A percentile compares a stretch with the other conserved stretches of the same genome.
Conservation (phyloP, 2,113 vertebrate species). For the Psammodynastes pulverulentus region DNA sequence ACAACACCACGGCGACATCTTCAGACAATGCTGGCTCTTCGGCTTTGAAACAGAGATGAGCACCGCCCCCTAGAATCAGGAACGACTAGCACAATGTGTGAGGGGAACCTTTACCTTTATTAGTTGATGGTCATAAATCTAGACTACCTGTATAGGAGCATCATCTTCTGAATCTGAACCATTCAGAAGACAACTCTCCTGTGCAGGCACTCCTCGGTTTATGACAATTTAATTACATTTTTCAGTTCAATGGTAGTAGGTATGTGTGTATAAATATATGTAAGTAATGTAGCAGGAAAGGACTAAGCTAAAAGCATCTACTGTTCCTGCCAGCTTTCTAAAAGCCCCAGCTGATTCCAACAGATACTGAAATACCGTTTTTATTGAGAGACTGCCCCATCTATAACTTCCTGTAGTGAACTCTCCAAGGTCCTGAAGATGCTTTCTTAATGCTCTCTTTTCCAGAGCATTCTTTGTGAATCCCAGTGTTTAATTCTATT, state of each 20-base stretch:
- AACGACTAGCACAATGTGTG: no score
- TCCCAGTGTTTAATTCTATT: not conserved
- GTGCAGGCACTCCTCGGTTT: not conserved
- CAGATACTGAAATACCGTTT: not conserved
- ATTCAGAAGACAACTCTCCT: not conserved
- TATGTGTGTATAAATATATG: not conserved
- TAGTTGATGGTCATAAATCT: not conserved
- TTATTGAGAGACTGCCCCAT: not conserved
- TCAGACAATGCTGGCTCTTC: no score
- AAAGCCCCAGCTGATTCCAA: not conserved
- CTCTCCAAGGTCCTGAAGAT: not conserved
- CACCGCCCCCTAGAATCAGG: no score
- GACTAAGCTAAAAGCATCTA: not conserved
- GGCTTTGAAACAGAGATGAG: no score
- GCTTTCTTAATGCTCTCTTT: not conserved
- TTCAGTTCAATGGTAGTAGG: not conserved
- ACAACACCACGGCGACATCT: no score
- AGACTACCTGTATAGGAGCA: not conserved
- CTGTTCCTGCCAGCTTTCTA: not conserved
- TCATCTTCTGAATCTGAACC: not conserved
- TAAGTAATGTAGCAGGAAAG: not conserved
- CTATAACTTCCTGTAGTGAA: not conserved
- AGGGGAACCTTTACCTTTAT: no score
- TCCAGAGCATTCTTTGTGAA: not conserved
- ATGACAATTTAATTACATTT: not conserved